Evolutionary conservation across 2,113 vertebrate genomes (phyloP), one percentile per base, ranked within the genome.

Genomic region (Eudyptes chrysolophus): DNA sequence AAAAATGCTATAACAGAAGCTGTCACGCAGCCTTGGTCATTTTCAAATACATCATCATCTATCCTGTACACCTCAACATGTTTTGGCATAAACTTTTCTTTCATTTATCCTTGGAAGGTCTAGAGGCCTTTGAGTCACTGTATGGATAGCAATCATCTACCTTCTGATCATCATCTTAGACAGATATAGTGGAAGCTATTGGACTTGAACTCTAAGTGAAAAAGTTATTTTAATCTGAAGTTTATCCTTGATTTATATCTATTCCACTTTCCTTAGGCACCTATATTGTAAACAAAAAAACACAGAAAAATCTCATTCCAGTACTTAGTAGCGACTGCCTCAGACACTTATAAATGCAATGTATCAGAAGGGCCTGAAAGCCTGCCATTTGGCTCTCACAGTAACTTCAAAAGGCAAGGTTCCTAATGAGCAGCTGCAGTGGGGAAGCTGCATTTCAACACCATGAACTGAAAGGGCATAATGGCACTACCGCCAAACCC

Each of bases 361-460:
- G 51, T 44, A 93, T 54, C 81, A 64, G 95, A 95, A 81, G 64
- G 34, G 44, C 61, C 92, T 76, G 90, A 95, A 91, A 97, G 76
- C 48, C 81, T 30, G 48, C 96, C 97, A 84, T 93, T 97, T 96
- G 98, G 96, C 98, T 95, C 86, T 68, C 77, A 27, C 4, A 36
- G 74, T 16, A 65, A 89, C 98, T 98, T 96, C 98, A 95, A 97
- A 98, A 97, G 97, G 95, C 96, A 57, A 29, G 7, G 66, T 14
- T 82, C 58, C 94, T 92, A 96, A 97, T 32, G 97, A 98, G 96
- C 97, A 98, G 97, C 98, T 98, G 98, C 98, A 95, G 83, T 48
- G 69, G 86, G 96, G 92, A 96, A 93, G 95, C 92, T 68, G 97
- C 81, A 89, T 96, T 93, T 98, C 97, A 96, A 95, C 96, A 89